A percentile compares a stretch with the other conserved stretches of the same genome.
These are phyloP conservation scores for Phoronis australis DNA, from an alignment of 2,888 invertebrate species.

Conservation along the genomic window DNA sequence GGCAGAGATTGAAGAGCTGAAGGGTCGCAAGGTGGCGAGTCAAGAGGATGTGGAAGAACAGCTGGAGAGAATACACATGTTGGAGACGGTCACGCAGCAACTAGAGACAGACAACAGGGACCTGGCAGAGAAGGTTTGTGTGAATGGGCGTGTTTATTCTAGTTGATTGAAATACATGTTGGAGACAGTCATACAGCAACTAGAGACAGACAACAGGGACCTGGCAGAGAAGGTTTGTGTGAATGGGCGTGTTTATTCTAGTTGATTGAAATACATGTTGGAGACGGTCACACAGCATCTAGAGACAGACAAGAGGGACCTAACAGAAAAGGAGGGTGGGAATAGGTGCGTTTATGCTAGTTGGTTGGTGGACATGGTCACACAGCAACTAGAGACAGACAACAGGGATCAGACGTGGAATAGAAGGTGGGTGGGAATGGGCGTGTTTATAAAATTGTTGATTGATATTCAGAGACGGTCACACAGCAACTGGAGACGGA, in stretches of 20 bases:
- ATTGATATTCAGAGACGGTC: too few species aligned
- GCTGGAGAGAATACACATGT: constrained; percentile 18
- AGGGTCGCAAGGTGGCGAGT: constrained; percentile 28
- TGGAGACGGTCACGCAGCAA: constrained; percentile 14
- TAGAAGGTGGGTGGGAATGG: not conserved
- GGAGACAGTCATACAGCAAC: constrained; percentile 12
- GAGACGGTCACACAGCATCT: constrained; percentile 12
- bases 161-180: too few species aligned
- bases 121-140: constrained; percentile 11
- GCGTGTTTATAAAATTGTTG: too few species aligned
- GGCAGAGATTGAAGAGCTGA: constrained; percentile 8
- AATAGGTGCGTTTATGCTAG: too few species aligned
- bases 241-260: too few species aligned
- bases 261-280: too few species aligned
- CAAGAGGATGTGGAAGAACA: constrained; percentile 28
- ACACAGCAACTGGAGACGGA: constrained; percentile 6
- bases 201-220: constrained; percentile 15
- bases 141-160: too few species aligned
- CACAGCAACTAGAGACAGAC: constrained; percentile 5
- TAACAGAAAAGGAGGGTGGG: constrained; percentile 11
- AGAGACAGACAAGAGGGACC: constrained; percentile 15
- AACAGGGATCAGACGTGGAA: constrained; percentile 23
- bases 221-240: constrained; percentile 11
- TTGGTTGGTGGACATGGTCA: constrained; percentile 16
- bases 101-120: constrained; percentile 15